Conservation (phyloP, 2,113 vertebrate species). For the Mirza zaza region DNA sequence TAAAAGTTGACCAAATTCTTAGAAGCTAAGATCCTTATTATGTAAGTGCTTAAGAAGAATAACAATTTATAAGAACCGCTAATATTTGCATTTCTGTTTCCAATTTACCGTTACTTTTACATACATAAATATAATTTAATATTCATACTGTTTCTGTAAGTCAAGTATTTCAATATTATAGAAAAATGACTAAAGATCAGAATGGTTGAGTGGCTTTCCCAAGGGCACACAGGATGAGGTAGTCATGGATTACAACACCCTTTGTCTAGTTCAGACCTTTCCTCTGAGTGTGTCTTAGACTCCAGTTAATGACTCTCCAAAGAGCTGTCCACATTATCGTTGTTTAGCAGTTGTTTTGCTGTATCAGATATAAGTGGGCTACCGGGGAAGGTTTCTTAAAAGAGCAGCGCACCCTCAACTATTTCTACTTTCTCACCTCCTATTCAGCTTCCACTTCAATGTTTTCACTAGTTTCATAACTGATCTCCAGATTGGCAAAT, state of each 20-base stretch:
- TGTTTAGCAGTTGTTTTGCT: neutral
- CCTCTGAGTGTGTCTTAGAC: neutral
- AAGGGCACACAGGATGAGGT: neutral
- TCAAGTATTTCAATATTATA: neutral
- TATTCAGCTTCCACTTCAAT: neutral
- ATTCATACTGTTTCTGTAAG: neutral
- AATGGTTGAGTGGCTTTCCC: neutral
- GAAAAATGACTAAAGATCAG: neutral
- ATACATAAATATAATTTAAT: neutral
- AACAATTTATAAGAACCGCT: neutral
- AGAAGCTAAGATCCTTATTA: neutral
- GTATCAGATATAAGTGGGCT: neutral
- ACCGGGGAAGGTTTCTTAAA: neutral
- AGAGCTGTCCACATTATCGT: neutral
- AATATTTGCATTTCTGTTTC: neutral
- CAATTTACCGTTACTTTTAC: slow-evolving; percentile 11
- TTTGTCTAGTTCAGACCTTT: neutral
- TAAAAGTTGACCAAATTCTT: neutral
- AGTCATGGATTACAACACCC: too few relatives aligned
- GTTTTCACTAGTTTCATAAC: neutral
- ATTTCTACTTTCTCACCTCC: neutral
- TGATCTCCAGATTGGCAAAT: neutral
- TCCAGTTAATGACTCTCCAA: neutral
- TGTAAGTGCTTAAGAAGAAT: neutral
- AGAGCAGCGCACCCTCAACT: neutral